Conservation (phyloP, 2,888 invertebrate species). For the Drosophila longiperda region DNA sequence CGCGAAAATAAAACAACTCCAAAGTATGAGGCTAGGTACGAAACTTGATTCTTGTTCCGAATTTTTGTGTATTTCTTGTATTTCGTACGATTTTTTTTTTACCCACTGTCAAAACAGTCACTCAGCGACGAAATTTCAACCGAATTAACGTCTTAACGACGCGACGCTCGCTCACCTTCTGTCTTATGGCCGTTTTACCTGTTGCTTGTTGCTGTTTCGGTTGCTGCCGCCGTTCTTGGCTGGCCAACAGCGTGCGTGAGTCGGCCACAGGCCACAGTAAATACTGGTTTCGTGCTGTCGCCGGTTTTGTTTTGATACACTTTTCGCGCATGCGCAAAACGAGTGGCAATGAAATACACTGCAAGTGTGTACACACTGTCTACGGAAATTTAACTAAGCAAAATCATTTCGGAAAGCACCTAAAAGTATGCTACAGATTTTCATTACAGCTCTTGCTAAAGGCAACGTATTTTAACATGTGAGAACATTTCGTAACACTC, state of each 20-base stretch:
- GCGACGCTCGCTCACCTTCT: slow-evolving; percentile 81
- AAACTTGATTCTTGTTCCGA: slow-evolving; percentile 78
- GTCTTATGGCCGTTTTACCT: slow-evolving; percentile 65
- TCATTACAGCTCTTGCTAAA: too few relatives aligned
- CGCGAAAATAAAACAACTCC: slow-evolving; percentile 53
- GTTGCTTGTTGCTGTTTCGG: slow-evolving; percentile 46
- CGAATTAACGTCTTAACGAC: slow-evolving; percentile 76
- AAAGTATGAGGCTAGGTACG: slow-evolving; percentile 69
- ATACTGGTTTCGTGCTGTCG: slow-evolving; percentile 73
- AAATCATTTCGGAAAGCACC: background rate
- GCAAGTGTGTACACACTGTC: slow-evolving; percentile 55
- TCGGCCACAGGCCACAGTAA: slow-evolving; percentile 44
- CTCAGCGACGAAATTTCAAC: slow-evolving; percentile 43
- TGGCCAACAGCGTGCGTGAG: slow-evolving; percentile 51
- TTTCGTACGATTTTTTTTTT: slow-evolving; percentile 32
- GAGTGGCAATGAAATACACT: slow-evolving; percentile 58
- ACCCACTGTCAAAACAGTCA: slow-evolving; percentile 24
- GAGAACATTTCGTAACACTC: too few relatives aligned
- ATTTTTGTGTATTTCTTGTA: slow-evolving; percentile 46
- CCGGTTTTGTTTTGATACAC: slow-evolving; percentile 77
- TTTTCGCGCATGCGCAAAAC: slow-evolving; percentile 73
- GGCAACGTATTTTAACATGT: too few relatives aligned
- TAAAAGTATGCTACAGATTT: slow-evolving; percentile 31
- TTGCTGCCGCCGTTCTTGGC: slow-evolving; percentile 46
- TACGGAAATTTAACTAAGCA: background rate